Evolutionary conservation across 2,888 invertebrate species (phyloP).

Genomic region (Lepidocyrtoides sp.): DNA sequence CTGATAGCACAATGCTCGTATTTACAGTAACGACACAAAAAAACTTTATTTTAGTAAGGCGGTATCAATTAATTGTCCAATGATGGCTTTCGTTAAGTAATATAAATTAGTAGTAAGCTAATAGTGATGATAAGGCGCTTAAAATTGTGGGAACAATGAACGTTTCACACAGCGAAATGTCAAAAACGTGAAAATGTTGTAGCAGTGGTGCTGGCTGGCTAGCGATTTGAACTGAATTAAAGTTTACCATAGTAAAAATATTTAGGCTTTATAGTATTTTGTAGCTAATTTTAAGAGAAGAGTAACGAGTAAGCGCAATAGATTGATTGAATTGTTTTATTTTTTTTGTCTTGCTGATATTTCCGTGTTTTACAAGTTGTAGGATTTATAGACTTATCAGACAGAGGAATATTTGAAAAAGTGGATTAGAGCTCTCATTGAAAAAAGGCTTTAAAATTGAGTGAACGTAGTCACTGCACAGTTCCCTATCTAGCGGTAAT

Average conservation of each 20-base stretch:
- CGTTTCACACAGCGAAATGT: too few relatives aligned
- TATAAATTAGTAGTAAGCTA: too few relatives aligned
- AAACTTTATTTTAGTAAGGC: too few relatives aligned
- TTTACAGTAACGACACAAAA: too few relatives aligned
- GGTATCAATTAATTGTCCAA: neutral
- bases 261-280: neutral
- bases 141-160: neutral
- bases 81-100: too few relatives aligned
- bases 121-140: neutral
- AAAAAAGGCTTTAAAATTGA: too few relatives aligned
- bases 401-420: neutral
- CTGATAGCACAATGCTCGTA: too few relatives aligned
- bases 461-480: too few relatives aligned
- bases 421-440: neutral
- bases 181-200: neutral
- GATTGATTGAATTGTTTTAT: constrained; percentile 28
- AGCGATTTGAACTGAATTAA: too few relatives aligned
- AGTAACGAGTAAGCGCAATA: constrained; percentile 9
- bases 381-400: neutral
- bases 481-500: neutral
- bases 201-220: neutral
- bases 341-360: constrained; percentile 18
- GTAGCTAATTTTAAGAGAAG: neutral
- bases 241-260: too few relatives aligned
- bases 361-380: neutral